Evolutionary conservation across 2,797 vertebrate genomes (phyloP), one percentile per base, ranked within the genome.

Genomic region (Enteromius unitaeniatus): DNA sequence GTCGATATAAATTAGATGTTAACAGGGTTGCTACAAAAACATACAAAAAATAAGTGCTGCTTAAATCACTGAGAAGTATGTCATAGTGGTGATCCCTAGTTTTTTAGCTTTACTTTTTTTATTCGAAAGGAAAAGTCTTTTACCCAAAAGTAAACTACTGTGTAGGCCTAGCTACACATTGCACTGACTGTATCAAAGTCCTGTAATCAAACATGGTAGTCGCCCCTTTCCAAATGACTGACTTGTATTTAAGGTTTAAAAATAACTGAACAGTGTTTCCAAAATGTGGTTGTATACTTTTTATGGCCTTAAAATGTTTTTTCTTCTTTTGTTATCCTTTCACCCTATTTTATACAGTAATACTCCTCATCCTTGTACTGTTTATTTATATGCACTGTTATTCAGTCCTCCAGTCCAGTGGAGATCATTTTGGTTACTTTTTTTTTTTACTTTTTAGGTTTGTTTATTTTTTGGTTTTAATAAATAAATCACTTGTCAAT

Each of bases 371-470:
- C 95, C 96, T 95, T 96, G 96, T 97, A 96, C 95, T 91, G 92
- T 99, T 99, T 97, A 99, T 99, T 99, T 99, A 99, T 99, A 98
- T 96, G 96, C 95, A 95, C 96, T 96, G 97, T 95, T 94, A 95
- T 95, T 95, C 95, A 95, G 95, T 94, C 95, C 95, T 96, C 96
- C 96, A 95, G 93, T 90, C 94, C 94, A 95, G 93, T 96, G 83
- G 95, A 96, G 95, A 96, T 97, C 97, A 96, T 96, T 98, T 95
- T 95, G 95, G 95, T 96, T 96, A 94, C 93, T 96, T 94, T 83
- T 95, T 93, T 95, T 95, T 95, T 96, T 96, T 98, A 97, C 96
- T 97, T 98, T 97, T 96, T 95, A 96, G 97, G 96, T 99, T 99
- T 99, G 97, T 99, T 99, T 78, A 79, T 84, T 81, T 40, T 96